Percentiles rank a stretch among this genome's conserved stretches.
phyloP scores from a whole-genome alignment of 2,888 invertebrate genomes.

The Rapana venosa region DNA sequence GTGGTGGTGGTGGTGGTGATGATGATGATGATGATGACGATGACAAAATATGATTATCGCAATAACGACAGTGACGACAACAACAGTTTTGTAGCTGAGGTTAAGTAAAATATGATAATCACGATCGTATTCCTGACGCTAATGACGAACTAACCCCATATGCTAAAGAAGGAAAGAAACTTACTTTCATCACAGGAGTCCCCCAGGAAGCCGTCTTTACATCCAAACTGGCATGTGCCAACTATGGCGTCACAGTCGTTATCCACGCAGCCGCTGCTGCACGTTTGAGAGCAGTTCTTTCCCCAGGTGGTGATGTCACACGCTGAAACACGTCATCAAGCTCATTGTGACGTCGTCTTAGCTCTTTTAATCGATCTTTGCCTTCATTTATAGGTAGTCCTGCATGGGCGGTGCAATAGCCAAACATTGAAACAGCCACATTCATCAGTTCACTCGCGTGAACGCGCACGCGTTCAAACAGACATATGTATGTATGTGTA shows the following conservation, averaged over 20 bases:
- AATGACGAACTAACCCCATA: no score
- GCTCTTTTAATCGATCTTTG: neutral
- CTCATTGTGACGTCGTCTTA: neutral
- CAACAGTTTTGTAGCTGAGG: no score
- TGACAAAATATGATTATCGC: no score
- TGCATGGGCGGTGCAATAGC: neutral
- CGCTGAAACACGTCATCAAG: constrained; percentile 24
- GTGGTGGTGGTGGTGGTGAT: neutral
- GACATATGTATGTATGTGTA: neutral
- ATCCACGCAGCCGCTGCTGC: constrained; percentile 37
- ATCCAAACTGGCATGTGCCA: constrained; percentile 47
- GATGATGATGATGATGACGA: neutral
- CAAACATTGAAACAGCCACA: neutral
- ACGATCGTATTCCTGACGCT: no score
- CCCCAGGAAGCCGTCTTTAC: constrained; percentile 46
- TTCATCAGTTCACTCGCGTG: no score
- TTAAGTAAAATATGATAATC: no score
- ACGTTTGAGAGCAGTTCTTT: constrained; percentile 31
- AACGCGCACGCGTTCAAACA: no score
- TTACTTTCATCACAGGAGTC: constrained; percentile 42
- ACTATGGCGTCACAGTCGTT: constrained; percentile 44
- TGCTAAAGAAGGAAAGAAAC: neutral
- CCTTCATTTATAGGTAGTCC: neutral
- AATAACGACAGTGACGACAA: no score
- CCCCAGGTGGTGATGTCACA: constrained; percentile 38